A percentile compares a stretch with the other conserved stretches of the same genome.
Evolutionary conservation across 2,797 vertebrate genomes (phyloP).

Genomic region (Pangasius sanitwongsei): DNA sequence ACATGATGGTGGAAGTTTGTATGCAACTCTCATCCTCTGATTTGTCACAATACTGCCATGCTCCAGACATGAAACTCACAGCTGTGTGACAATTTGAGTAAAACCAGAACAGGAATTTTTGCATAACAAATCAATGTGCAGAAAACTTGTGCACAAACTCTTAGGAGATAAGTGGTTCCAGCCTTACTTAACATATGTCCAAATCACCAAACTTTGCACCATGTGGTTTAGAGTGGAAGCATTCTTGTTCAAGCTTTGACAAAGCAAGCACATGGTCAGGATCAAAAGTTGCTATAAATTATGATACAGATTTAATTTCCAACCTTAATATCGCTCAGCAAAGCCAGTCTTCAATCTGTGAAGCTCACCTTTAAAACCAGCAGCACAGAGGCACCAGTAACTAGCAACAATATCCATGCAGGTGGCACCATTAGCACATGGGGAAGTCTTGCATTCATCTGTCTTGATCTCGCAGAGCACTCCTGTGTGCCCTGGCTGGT

Average conservation of each 20-base stretch:
- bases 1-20: neutral
- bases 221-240: neutral
- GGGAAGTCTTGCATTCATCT: conserved; percentile 77
- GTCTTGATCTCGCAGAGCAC: conserved; percentile 73
- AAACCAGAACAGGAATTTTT: neutral
- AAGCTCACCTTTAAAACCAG: conserved; percentile 78
- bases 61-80: neutral
- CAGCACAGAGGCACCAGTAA: conserved; percentile 76
- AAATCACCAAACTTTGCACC: neutral
- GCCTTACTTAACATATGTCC: neutral
- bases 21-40: neutral
- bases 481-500: conserved; percentile 3
- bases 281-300: neutral
- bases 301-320: neutral
- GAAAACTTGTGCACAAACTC: neutral
- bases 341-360: neutral
- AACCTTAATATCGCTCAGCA: neutral
- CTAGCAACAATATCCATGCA: conserved; percentile 73
- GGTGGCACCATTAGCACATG: conserved; percentile 75
- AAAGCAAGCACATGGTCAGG: neutral
- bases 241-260: neutral
- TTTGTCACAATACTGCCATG: too few species aligned
- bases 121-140: neutral
- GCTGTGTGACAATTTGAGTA: neutral
- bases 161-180: neutral